Evolutionary conservation across 2,797 vertebrate genomes (phyloP).

Genomic region (Pangasius djambal): DNA sequence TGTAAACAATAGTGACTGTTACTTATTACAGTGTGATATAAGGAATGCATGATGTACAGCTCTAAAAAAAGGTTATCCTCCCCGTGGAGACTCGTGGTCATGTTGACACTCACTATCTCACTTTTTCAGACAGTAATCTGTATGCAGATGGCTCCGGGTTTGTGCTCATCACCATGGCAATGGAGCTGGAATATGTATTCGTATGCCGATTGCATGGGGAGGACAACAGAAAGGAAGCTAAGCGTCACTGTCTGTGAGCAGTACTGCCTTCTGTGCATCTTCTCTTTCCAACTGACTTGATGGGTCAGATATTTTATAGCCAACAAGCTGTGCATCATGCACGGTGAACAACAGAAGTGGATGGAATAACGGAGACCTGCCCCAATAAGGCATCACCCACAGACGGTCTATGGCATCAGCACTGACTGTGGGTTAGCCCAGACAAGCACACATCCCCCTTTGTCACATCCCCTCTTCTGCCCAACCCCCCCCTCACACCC

Average conservation of each 20-base stretch:
- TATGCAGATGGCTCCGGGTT: slow-evolving; percentile 53
- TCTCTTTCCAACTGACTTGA: slow-evolving; percentile 22
- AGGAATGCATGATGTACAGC: neutral
- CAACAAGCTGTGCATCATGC: slow-evolving; percentile 13
- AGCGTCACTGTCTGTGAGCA: slow-evolving; percentile 25
- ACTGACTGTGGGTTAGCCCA: slow-evolving; percentile 48
- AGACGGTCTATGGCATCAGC: slow-evolving; percentile 25
- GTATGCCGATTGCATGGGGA: slow-evolving; percentile 27
- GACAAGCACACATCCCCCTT: slow-evolving; percentile 52
- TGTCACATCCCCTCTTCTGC: slow-evolving; percentile 38
- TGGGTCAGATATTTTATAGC: slow-evolving; percentile 34
- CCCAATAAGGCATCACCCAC: slow-evolving; percentile 25
- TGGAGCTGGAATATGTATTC: slow-evolving; percentile 54
- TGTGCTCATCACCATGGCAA: slow-evolving; percentile 60
- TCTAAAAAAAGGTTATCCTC: slow-evolving; percentile 26
- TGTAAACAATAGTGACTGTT: slow-evolving; percentile 19
- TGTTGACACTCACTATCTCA: slow-evolving; percentile 36
- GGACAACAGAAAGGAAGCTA: slow-evolving; percentile 34
- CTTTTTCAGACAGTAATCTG: slow-evolving; percentile 52
- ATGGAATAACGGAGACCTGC: slow-evolving; percentile 26
- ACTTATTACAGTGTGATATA: slow-evolving; percentile 5
- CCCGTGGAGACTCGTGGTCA: slow-evolving; percentile 28
- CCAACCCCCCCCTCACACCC: slow-evolving; percentile 46
- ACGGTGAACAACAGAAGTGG: neutral
- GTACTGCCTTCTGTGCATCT: slow-evolving; percentile 27